phyloP scores from a whole-genome alignment of 1,140 invertebrate genomes.

The Halesus radiatus region DNA sequence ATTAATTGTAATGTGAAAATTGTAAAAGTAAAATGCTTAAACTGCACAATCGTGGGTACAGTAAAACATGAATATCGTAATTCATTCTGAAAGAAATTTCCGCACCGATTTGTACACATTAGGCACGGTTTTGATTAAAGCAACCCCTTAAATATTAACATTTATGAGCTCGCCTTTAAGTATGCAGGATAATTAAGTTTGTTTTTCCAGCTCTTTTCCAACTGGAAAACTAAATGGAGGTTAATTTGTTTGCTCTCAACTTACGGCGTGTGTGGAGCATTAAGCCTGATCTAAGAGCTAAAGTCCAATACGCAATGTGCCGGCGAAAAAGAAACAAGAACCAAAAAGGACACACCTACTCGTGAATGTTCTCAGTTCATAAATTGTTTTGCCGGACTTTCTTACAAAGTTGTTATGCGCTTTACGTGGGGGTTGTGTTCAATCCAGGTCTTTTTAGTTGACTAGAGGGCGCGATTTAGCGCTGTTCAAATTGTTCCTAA shows the following conservation, averaged over 20 bases:
- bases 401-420: background rate
- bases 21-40: no score
- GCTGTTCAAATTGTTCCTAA: constrained; percentile 38
- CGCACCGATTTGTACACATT: no score
- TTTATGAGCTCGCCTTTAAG: constrained; percentile 33
- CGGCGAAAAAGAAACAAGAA: background rate
- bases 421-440: background rate
- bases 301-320: background rate
- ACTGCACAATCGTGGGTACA: no score
- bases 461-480: constrained; percentile 35
- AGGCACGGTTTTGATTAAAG: background rate
- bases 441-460: constrained; percentile 26
- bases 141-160: constrained; percentile 19
- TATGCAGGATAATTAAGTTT: constrained; percentile 44
- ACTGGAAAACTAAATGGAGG: constrained; percentile 37
- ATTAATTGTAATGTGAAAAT: no score
- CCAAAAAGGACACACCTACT: background rate
- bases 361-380: background rate
- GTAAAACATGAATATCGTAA: no score
- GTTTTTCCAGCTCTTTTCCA: constrained; percentile 33
- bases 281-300: constrained; percentile 36
- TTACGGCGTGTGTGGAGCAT: constrained; percentile 32
- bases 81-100: no score
- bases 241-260: constrained; percentile 42
- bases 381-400: background rate